Conservation (phyloP, 2,888 invertebrate species). For the Orthosia gracilis region DNA sequence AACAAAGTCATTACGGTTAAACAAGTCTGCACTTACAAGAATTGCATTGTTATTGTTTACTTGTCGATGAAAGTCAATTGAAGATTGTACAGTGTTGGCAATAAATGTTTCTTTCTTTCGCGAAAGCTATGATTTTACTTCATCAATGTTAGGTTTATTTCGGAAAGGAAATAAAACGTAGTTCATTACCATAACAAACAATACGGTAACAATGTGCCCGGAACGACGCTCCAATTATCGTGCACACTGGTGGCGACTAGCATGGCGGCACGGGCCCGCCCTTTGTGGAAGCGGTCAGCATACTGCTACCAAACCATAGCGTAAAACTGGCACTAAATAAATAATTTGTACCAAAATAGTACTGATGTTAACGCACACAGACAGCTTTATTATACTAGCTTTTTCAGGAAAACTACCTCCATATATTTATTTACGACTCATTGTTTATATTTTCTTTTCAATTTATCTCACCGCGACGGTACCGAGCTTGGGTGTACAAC, state of each 20-base stretch:
- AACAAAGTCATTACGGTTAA: constrained; percentile 39
- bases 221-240: constrained; percentile 80
- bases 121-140: constrained; percentile 52
- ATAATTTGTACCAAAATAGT: constrained; percentile 47
- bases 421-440: constrained; percentile 37
- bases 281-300: constrained; percentile 50
- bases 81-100: too few species aligned
- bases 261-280: constrained; percentile 29
- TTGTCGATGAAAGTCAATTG: constrained; percentile 32
- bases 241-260: constrained; percentile 40
- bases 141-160: constrained; percentile 65
- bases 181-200: constrained; percentile 74
- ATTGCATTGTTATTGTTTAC: constrained; percentile 61
- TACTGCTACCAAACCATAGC: constrained; percentile 27
- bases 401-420: constrained; percentile 33
- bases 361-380: constrained; percentile 28
- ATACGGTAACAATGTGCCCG: constrained; percentile 74
- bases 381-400: constrained; percentile 25
- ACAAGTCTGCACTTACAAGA: constrained; percentile 52
- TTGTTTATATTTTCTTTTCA: constrained; percentile 49
- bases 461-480: constrained; percentile 19
- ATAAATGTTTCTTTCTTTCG: constrained; percentile 17
- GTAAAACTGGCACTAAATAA: constrained; percentile 52
- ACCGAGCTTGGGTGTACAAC: constrained; percentile 27
- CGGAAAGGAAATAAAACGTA: constrained; percentile 72